Evolutionary conservation across 2,888 invertebrate species (phyloP), one percentile per base, ranked within the genome.

Genomic region (Ochropleura plecta): DNA sequence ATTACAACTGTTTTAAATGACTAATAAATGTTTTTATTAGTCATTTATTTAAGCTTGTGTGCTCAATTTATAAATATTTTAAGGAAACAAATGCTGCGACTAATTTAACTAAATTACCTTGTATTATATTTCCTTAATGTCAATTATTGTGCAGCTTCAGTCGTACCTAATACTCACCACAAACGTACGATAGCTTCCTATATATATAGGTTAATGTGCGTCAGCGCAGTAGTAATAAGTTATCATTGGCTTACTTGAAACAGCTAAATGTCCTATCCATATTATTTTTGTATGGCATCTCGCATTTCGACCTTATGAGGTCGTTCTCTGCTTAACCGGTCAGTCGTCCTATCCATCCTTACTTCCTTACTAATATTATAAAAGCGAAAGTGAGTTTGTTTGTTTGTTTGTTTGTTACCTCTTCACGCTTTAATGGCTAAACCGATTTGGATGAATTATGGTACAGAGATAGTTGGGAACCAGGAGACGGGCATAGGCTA

Each of bases 1-100:
- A 80, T 69, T 59, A 73, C 64, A 78, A 30, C 30, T 73, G 40
- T 63, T 65, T 48, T 48, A 46, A 66, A 69, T 66, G 12, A n/a
- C 44, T 67, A 60, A 46, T 73, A 65, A 70, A 68, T 62, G 55
- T 53, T 83, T 63, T 71, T 68, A 55, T 65, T 51, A 30, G 48
- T 55, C n/a, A n/a, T n/a, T n/a, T 69, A 55, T 62, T 10, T 62
- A 42, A 62, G 16, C 44, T 10, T 46, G 49, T 48, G 3, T 14
- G 30, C 14, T 18, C 0, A 44, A 62, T 53, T 30, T 57, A 57
- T 63, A 20, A 18, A 40, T 46, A 55, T 40, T 40, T 30, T 40
- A 0, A 64, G 55, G 57, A 78, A 63, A 76, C 49, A 40, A 10
- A 62, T 40, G 16, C 44, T 12, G 46, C 18, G n/a, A 18, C 20